These are phyloP conservation scores for Steinernema hermaphroditum DNA, from an alignment of 2,888 invertebrate genomes.

Conservation along the genomic window DNA sequence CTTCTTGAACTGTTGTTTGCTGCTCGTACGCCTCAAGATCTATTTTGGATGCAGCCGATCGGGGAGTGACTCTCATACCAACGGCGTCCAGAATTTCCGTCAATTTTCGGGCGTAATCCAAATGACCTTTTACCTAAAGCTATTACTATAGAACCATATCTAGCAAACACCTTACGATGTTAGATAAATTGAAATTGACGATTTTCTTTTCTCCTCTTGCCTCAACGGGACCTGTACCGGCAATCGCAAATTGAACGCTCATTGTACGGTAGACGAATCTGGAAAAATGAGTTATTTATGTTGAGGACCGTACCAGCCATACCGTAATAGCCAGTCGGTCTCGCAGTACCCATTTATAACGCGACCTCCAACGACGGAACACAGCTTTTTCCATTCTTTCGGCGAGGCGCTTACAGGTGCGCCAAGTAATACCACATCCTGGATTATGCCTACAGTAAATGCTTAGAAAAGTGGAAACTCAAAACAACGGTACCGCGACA, in stretches of 20 bases:
- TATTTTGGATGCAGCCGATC: slow-evolving; percentile 28
- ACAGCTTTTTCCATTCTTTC: slow-evolving; percentile 70
- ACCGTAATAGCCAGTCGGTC: slow-evolving; percentile 74
- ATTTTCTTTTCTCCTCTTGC: slow-evolving; percentile 70
- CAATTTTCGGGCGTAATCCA: slow-evolving; percentile 63
- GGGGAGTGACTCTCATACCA: slow-evolving; percentile 48
- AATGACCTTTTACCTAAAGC: slow-evolving; percentile 61
- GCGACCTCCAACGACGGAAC: slow-evolving; percentile 73
- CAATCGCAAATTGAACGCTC: slow-evolving; percentile 72
- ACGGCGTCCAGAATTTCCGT: slow-evolving; percentile 62
- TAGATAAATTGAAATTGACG: slow-evolving; percentile 73
- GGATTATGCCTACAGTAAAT: slow-evolving; percentile 72
- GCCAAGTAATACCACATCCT: slow-evolving; percentile 74
- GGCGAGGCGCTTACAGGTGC: slow-evolving; percentile 73
- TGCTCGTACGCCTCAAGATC: slow-evolving; percentile 34
- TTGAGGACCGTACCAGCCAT: not conserved
- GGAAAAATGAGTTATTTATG: slow-evolving; percentile 31
- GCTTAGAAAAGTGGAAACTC: not conserved
- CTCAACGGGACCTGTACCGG: slow-evolving; percentile 72
- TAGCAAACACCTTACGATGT: slow-evolving; percentile 68
- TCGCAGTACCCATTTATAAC: slow-evolving; percentile 75
- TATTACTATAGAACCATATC: not conserved
- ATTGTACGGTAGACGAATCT: slow-evolving; percentile 74
- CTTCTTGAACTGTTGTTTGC: not conserved
- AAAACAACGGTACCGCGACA: slow-evolving; percentile 41